Base-by-base conservation (phyloP, 2,797 vertebrate genomes). In the Paramormyrops hopkinsi region DNA sequence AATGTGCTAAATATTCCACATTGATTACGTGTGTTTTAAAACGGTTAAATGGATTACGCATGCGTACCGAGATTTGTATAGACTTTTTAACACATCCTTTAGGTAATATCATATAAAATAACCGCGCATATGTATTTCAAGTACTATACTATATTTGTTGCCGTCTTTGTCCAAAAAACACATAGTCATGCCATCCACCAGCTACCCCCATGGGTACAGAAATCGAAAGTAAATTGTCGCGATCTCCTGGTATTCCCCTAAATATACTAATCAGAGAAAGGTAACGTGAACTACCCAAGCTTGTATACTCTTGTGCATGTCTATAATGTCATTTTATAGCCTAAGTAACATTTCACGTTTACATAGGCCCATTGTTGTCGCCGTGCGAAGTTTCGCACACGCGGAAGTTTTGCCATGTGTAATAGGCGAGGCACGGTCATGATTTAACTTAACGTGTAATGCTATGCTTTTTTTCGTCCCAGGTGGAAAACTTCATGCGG, bases 401-500 rank as follows among this genome's bases (percentile, higher is more conserved):
- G 73, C 37, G 37, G 73, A 79, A 44, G 33, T 79, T 41, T 44
- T 44, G 7, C 37, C n/a, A 14, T 85, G 11, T 11, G 48, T 25
- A 6, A 33, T 50, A 22, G 19, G 7, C 11, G 29, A 33, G 65
- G 12, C 65, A 69, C 65, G 65, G 65, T 69, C 37, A 41, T 22
- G 19, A n/a, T 44, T 44, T 17, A 1, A 50, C 1, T 25, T 12
- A 14, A 22, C 22, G 50, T 86, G 46, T 86, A 86, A 86, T 29
- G 14, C 12, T 65, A 6, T 46, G 22, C 7, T 84, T 88, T 83
- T 82, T 88, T 54, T 12, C 41, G 41, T 56, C 91, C 73, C 90
- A 95, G 94, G 93, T 95, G 88, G 92, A 92, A 56, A 90, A 92
- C 90, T 95, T 94, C 92, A 91, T 91, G 93, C 94, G 94, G 94